Evolutionary conservation across 2,113 vertebrate genomes (phyloP).

Genomic region (Chloropsis hardwickii): DNA sequence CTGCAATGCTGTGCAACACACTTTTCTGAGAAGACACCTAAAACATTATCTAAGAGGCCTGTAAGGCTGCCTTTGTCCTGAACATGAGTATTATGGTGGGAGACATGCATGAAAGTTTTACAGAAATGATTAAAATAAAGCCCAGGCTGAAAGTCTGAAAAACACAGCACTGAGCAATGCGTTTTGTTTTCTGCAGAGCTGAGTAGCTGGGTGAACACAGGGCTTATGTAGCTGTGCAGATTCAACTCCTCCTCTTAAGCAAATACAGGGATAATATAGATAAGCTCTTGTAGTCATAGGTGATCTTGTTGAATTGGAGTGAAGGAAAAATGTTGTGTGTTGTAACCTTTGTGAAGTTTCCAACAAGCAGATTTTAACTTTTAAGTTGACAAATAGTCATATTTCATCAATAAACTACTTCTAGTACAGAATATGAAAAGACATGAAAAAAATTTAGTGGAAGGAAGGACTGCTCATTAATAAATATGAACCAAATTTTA

Average conservation of each 20-base stretch:
- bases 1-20: not conserved
- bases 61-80: not conserved
- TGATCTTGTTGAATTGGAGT: not conserved
- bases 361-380: not conserved
- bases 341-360: not conserved
- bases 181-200: not conserved
- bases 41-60: not conserved
- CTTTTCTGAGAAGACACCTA: not conserved
- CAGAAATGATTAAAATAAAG: not conserved
- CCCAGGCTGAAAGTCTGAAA: not conserved
- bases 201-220: not conserved
- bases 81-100: not conserved
- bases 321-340: not conserved
- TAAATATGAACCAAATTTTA: not conserved
- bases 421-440: not conserved
- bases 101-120: not conserved
- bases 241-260: not conserved
- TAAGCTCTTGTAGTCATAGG: not conserved
- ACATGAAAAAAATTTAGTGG: not conserved
- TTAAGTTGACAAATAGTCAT: not conserved
- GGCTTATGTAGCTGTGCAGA: not conserved
- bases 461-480: not conserved
- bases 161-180: accelerated
- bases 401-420: not conserved
- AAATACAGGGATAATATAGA: not conserved